Evolutionary conservation across 2,113 vertebrate species (phyloP), one percentile per base, ranked within the genome.

Genomic region (Sander vitreus): DNA sequence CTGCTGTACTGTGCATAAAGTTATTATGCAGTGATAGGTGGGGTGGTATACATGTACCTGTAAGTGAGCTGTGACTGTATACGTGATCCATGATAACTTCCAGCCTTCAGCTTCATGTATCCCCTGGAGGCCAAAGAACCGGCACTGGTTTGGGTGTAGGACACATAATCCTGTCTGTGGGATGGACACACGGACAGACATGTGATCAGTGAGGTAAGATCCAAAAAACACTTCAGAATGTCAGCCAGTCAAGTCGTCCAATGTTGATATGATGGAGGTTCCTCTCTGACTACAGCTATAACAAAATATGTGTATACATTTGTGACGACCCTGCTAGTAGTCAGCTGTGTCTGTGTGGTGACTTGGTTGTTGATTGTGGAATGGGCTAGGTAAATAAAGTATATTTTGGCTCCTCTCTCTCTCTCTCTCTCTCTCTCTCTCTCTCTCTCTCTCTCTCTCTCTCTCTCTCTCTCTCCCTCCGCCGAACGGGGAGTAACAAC

Each of bases 31-130:
- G 25, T n/a, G 14, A 11, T 33, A 7, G 10, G 25, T 19, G 19
- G 13, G 27, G 2, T 27, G 8, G 3, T 25, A 5, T 75, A 95
- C 95, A 85, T 94, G 85, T 80, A 95, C 95, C 86, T 94, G 84
- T 81, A 23, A 23, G 1, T 18, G 21, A 94, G 78, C 27, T 86
- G 75, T 3, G 65, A 73, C 11, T 89, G 84, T n/a, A 90, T 3
- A 1, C 1, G 7, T 21, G 78, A 33, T 15, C 0, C 30, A 15
- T 60, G 6, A 19, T 13, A 1, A 54, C 74, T 81, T 27, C 12
- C 71, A 19, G 70, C 2, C n/a, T 66, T 71, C 54, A 95, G 76
- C 71, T 48, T 88, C 89, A 95, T 43, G 81, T 85, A 95, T 74
- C 92, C 92, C 1, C 33, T 51, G 0, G 48, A 76, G n/a, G 78